Conservation (phyloP, 2,888 invertebrate genomes). For the Notodonta dromedarius region DNA sequence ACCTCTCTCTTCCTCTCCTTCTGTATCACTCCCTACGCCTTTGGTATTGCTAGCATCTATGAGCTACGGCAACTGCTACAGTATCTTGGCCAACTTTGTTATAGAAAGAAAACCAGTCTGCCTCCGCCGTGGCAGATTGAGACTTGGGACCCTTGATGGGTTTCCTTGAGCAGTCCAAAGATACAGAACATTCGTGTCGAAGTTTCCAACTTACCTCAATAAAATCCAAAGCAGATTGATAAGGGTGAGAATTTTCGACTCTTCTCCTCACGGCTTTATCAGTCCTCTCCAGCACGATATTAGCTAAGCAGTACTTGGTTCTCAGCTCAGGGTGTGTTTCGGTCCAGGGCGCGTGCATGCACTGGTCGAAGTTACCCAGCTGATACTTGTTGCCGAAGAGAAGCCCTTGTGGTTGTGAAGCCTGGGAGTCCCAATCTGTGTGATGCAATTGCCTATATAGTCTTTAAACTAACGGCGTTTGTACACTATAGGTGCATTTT, state of each 20-base stretch:
- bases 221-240: conserved; percentile 72
- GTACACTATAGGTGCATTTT: too few relatives aligned
- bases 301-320: conserved; percentile 79
- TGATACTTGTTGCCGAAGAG: conserved; percentile 83
- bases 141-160: too few relatives aligned
- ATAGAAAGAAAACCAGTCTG: too few relatives aligned
- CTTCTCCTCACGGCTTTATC: conserved; percentile 52
- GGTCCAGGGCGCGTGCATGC: conserved; percentile 69
- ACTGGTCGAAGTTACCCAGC: conserved; percentile 86
- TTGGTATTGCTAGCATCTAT: too few relatives aligned
- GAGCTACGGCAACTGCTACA: too few relatives aligned
- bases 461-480: too few relatives aligned
- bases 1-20: too few relatives aligned
- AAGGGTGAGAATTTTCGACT: conserved; percentile 56
- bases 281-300: conserved; percentile 68
- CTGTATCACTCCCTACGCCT: too few relatives aligned
- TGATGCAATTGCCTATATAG: not conserved
- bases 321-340: conserved; percentile 55
- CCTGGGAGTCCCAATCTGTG: conserved; percentile 86
- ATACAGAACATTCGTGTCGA: too few relatives aligned
- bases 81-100: too few relatives aligned
- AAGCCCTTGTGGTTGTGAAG: conserved; percentile 83
- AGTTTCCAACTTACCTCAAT: conserved; percentile 61
- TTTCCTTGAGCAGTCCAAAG: too few relatives aligned
- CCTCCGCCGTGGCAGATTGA: too few relatives aligned